Conservation (phyloP, 1,140 invertebrate species). For the Heliconius hermathena region DNA sequence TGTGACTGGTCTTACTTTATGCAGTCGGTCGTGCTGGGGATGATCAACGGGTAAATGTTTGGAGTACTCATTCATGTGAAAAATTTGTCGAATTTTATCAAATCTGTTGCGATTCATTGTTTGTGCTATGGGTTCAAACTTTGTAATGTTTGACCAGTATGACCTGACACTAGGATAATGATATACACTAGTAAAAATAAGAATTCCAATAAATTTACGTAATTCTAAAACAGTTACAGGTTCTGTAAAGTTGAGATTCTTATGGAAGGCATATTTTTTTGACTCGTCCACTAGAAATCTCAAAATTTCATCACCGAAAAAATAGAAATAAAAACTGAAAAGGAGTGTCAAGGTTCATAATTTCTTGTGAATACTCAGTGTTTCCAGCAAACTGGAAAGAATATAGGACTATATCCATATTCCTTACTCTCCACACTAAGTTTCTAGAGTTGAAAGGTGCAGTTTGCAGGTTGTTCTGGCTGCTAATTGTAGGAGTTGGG, state of each 20-base stretch:
- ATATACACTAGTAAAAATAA: conserved; percentile 58
- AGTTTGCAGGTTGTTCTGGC: conserved; percentile 55
- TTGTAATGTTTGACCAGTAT: conserved; percentile 49
- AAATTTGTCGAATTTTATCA: conserved; percentile 5
- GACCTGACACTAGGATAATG: conserved; percentile 1
- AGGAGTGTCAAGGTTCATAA: conserved; percentile 55
- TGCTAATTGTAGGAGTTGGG: conserved; percentile 56
- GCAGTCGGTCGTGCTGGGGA: conserved; percentile 59
- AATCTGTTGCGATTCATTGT: conserved; percentile 54
- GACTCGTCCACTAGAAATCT: conserved; percentile 39
- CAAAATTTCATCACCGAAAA: conserved; percentile 55
- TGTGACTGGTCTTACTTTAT: conserved; percentile 56
- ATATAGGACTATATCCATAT: conserved; percentile 56
- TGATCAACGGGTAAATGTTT: conserved; percentile 51
- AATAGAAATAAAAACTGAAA: conserved; percentile 60
- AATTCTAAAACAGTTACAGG: conserved; percentile 55
- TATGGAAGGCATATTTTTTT: conserved; percentile 52
- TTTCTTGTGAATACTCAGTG: conserved; percentile 57
- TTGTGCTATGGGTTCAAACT: conserved; percentile 55
- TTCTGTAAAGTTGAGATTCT: conserved; percentile 48
- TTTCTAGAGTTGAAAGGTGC: conserved; percentile 56
- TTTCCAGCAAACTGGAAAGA: conserved; percentile 60
- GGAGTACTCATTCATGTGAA: conserved; percentile 42
- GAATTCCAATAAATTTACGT: conserved; percentile 51
- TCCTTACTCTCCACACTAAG: conserved; percentile 57